Conservation (phyloP, 2,888 invertebrate species). For the Sycophila texana region DNA sequence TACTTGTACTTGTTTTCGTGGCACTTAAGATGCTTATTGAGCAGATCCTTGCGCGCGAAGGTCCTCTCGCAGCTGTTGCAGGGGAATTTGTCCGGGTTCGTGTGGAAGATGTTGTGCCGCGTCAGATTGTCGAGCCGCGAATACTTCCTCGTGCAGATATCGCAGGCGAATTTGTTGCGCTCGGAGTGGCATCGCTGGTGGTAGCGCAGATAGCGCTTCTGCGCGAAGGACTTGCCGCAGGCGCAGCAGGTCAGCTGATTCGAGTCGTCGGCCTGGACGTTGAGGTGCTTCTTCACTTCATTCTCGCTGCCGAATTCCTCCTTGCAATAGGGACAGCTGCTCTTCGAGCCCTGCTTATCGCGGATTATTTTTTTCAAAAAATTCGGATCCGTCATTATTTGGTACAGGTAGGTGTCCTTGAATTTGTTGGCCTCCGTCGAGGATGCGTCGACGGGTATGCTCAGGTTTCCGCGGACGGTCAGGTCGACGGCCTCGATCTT, state of each 20-base stretch:
- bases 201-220: constrained; percentile 70
- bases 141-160: constrained; percentile 70
- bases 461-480: background rate
- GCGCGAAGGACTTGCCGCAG: constrained; percentile 69
- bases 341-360: constrained; percentile 31
- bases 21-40: constrained; percentile 70
- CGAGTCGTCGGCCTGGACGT: constrained; percentile 62
- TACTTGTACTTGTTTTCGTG: constrained; percentile 69
- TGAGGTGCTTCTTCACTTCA: constrained; percentile 65
- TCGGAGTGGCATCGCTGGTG: constrained; percentile 70
- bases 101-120: constrained; percentile 70
- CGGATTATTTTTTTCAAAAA: constrained; percentile 63
- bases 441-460: background rate
- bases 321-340: constrained; percentile 67
- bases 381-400: constrained; percentile 70
- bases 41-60: constrained; percentile 70
- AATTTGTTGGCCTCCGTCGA: constrained; percentile 55
- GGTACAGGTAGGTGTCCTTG: constrained; percentile 68
- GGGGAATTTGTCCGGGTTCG: constrained; percentile 71
- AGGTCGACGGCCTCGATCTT: constrained; percentile 50
- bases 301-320: constrained; percentile 63
- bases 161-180: constrained; percentile 69
- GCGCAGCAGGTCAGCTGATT: constrained; percentile 69
- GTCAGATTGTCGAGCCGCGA: constrained; percentile 71
- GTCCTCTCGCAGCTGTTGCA: constrained; percentile 69